Evolutionary conservation across 1,140 invertebrate genomes (phyloP), one percentile per base, ranked within the genome.

Genomic region (Nautilus pompilius): DNA sequence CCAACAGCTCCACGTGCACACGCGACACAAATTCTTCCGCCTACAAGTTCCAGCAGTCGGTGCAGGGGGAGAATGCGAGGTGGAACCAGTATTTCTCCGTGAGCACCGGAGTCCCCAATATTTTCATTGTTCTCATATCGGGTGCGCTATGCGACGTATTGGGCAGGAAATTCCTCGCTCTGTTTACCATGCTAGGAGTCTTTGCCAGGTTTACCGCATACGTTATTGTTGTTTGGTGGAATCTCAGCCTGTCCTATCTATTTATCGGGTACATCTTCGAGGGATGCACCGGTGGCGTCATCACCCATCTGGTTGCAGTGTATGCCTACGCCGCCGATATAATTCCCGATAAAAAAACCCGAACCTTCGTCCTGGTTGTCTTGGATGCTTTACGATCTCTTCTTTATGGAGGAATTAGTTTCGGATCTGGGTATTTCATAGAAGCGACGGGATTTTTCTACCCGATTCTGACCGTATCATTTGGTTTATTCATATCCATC

Each of bases 101-200:
- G 29, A 51, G 49, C 22, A 33, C 22, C 4, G 63, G 63, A 45
- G 46, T 60, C 4, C 63, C 63, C 10, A 36, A 48, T 32, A 22
- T 65, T 5, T 32, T 65, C 15, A 22, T 41, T 13, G 48, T 30
- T 32, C 10, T 65, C 6, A 30, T 65, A 10, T 59, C 55, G 22
- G 63, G 63, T 13, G 32, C 63, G 10, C 51, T 60, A 26, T 51
- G 48, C 8, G 63, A 65, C 32, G 33, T 22, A n/a, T 55, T 65
- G 26, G 63, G 63, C 33, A 53, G 63, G 20, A 54, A 45, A 60
- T 55, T 60, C 55, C 20, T 65, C 13, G 54, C 60, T 22, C 17
- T 60, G 20, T 6, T 54, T 6, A 57, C 63, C 2, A 22, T 34
- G 5, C 10, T 54, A 15, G 63, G 63, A 13, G 24, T 36, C 24